Base-by-base conservation (phyloP, 2,113 vertebrate species). In the Myrmecophaga tridactyla region DNA sequence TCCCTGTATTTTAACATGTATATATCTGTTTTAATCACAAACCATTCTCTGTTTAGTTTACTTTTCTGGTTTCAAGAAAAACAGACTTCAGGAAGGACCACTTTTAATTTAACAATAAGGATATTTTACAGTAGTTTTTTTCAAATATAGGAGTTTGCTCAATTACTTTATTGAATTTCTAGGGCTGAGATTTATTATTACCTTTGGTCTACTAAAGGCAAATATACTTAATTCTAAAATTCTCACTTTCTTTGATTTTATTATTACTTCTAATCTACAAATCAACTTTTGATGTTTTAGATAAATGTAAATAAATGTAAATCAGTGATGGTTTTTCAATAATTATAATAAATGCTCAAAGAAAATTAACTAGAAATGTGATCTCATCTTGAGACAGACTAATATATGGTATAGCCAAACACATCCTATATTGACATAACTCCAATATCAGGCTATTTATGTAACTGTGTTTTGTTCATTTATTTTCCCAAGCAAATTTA, bases 1-100 rank as follows among this genome's bases (percentile, higher is more conserved):
- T 95, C 88, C 27, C 34, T 75, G 63, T 73, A 51, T 87, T 93
- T 89, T 92, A 46, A 78, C 87, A 92, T 86, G 60, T 84, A 8
- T 84, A 82, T 65, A 34, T 90, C 78, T 86, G 92, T 36, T 85
- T 70, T 77, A 90, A 92, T 90, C 65, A 93, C 60, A 94, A 96
- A 96, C 27, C 46, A 51, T 53, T 89, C 60, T 76, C 69, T 92
- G 88, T 88, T 95, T 94, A 85, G 60, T 82, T 95, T 90, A 75
- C 27, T 80, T 39, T 90, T 89, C 60, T 76, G 41, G 27, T 77
- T 96, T 96, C 31, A 92, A 76, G 13, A 36, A 76, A 89, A 83
- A 23, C 15, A 92, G 51, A 70, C 75, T 77, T 91, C 76, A 94
- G 70, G 48, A 95, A 29, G 15, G 43, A 4, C 23, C 43, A 69